Base-by-base conservation (phyloP, 2,113 vertebrate species). In the Astatotilapia flaviijosephi region DNA sequence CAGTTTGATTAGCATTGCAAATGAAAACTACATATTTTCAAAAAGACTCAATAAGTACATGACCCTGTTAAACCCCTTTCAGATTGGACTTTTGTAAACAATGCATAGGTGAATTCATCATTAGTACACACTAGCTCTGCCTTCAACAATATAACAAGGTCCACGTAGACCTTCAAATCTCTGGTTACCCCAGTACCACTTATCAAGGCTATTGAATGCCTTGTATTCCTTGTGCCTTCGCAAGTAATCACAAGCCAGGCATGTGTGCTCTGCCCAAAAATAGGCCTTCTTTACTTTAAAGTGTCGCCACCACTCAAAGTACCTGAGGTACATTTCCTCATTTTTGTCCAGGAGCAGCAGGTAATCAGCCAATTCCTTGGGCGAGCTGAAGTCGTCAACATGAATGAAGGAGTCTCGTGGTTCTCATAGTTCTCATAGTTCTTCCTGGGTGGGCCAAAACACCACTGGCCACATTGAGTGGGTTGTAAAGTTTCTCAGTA, bases 361-460 rank as follows among this genome's bases (percentile, higher is more conserved):
- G 91, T 98, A 98, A 21, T 98, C 98, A 35, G 98, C 98, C 92
- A 99, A 93, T 94, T 99, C 98, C 95, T 97, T 97, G 3, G 98
- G 97, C 42, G 97, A 99, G 35, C 96, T 96, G 93, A 98, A 99
- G 95, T 99, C 98, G 80, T 99, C 97, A 92, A 99, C 98, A 0
- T 99, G 98, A 95, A 99, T 98, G 95, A 51, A 51, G 47, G 47
- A 51, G 45, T 49, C 45, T 49, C 45, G n/a, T n/a, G n/a, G n/a
- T n/a, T n/a, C n/a, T n/a, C n/a, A n/a, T n/a, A n/a, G 96, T 99
- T 99, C 92, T 99, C 98, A 21, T 99, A 99, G 88, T 99, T 99
- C 95, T 99, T 94, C 92, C 98, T 97, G 31, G 97, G 91, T 10
- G 98, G 97, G 10, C 98, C 98, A 1, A 99, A 53, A 83, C n/a